Conservation (phyloP, 1,140 invertebrate genomes). For the Pseudomyrmex dendroicus region DNA sequence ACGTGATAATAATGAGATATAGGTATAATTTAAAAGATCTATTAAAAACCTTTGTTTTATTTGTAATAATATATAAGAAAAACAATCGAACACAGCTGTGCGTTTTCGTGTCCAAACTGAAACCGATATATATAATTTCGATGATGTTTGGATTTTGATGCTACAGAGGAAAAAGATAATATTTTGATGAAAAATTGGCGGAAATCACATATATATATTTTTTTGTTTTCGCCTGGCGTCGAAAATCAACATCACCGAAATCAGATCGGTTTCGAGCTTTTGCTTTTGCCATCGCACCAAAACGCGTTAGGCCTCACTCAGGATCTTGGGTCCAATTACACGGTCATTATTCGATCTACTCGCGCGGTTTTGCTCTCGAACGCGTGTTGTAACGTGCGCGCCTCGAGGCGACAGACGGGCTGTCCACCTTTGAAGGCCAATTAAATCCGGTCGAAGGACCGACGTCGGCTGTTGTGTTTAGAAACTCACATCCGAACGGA, state of each 20-base stretch:
- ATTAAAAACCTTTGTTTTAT: background rate
- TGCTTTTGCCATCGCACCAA: constrained; percentile 12
- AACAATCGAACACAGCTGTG: constrained; percentile 36
- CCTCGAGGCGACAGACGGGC: constrained; percentile 17
- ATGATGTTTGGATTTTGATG: background rate
- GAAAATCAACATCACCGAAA: background rate
- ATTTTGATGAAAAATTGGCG: background rate
- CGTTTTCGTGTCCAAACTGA: constrained; percentile 59
- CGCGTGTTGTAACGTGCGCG: background rate
- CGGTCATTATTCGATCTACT: constrained; percentile 48
- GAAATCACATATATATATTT: background rate
- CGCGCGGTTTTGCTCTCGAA: constrained; percentile 23
- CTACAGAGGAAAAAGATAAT: background rate
- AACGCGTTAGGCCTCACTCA: constrained; percentile 2
- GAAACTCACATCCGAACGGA: background rate
- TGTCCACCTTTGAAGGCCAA: constrained; percentile 44
- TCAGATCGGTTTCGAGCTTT: constrained; percentile 2
- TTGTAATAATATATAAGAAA: background rate
- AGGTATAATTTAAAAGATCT: background rate
- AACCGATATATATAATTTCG: background rate
- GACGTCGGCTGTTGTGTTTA: constrained; percentile 18
- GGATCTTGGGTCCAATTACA: constrained; percentile 40
- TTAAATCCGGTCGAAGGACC: constrained; percentile 43
- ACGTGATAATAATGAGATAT: too few relatives aligned
- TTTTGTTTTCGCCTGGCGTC: background rate